Evolutionary conservation across 2,797 vertebrate species (phyloP).

Genomic region (Cuculus canorus): DNA sequence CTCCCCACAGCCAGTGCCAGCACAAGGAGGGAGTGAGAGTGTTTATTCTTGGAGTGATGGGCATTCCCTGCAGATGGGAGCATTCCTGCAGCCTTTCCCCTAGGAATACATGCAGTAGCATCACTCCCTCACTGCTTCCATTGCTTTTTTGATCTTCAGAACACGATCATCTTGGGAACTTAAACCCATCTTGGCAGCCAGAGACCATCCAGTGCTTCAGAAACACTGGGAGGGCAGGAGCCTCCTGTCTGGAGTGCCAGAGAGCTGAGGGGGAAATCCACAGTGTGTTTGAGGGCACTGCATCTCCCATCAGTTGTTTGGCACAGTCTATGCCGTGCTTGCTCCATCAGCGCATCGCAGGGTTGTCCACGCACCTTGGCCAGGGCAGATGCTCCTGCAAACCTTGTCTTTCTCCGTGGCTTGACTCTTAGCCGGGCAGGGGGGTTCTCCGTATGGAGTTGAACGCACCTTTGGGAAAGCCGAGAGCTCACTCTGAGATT

Average conservation of each 20-base stretch:
- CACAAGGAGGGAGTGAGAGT: neutral
- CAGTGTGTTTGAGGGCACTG: neutral
- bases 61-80: neutral
- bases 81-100: neutral
- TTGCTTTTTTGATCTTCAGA: neutral
- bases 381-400: neutral
- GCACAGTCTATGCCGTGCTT: neutral
- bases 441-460: neutral
- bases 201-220: neutral
- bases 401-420: neutral
- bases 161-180: neutral
- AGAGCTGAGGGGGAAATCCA: neutral
- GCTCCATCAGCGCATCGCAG: fast-evolving
- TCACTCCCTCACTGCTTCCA: neutral
- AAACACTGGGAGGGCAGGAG: neutral
- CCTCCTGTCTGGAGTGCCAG: neutral
- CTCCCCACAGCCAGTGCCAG: neutral
- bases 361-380: neutral
- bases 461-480: neutral
- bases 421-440: neutral
- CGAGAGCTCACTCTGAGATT: neutral
- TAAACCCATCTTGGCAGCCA: neutral
- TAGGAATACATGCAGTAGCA: neutral
- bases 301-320: neutral
- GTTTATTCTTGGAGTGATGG: neutral